phyloP scores from a whole-genome alignment of 2,113 vertebrate species.

The Caretta caretta region DNA sequence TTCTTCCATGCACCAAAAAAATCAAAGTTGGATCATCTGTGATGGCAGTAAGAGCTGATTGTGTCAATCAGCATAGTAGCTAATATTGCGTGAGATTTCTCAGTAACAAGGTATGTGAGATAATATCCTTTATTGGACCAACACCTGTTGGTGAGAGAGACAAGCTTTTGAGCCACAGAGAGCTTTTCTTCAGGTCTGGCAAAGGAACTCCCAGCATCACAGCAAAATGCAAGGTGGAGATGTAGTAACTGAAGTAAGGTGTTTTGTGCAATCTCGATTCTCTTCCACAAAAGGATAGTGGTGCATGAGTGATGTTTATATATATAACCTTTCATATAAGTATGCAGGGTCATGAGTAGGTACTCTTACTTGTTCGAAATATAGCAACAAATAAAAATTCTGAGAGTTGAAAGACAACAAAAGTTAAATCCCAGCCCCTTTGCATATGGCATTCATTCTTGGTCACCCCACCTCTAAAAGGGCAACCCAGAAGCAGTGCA shows the following conservation, averaged over 20 bases:
- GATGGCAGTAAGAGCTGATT: rapidly evolving
- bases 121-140: background rate
- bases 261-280: background rate
- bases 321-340: background rate
- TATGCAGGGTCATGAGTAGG: background rate
- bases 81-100: background rate
- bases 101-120: background rate
- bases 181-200: background rate
- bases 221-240: background rate
- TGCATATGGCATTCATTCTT: background rate
- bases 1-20: background rate
- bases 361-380: background rate
- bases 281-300: background rate
- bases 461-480: background rate
- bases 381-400: background rate
- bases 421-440: background rate
- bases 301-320: background rate
- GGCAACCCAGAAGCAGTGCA: background rate
- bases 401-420: background rate
- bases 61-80: background rate
- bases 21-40: rapidly evolving
- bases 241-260: background rate
- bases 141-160: background rate
- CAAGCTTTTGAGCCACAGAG: background rate
- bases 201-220: background rate